Evolutionary conservation across 2,888 invertebrate species (phyloP).

Genomic region (Pimpla rufipes): DNA sequence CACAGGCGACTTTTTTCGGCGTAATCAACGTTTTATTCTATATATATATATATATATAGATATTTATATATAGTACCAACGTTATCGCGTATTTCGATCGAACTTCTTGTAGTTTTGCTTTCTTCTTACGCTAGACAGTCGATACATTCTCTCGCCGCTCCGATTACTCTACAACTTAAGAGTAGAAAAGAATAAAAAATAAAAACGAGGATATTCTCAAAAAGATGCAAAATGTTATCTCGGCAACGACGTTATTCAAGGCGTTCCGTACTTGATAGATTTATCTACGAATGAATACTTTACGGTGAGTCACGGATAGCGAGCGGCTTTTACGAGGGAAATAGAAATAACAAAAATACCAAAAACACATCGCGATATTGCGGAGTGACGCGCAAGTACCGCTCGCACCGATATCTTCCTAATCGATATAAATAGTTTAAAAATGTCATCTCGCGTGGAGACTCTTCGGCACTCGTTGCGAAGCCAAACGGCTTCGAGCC

Average conservation of each 20-base stretch:
- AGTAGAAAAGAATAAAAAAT: slow-evolving; percentile 39
- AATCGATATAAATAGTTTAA: slow-evolving; percentile 13
- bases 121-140: slow-evolving; percentile 16
- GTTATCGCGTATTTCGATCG: slow-evolving; percentile 15
- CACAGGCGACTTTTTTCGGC: slow-evolving; percentile 15
- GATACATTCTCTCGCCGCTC: slow-evolving; percentile 27
- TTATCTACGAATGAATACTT: slow-evolving; percentile 23
- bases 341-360: not conserved
- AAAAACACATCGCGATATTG: too few species aligned
- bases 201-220: slow-evolving; percentile 16
- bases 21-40: slow-evolving; percentile 53
- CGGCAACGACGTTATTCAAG: slow-evolving; percentile 7
- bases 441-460: slow-evolving; percentile 8
- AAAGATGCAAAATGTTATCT: slow-evolving; percentile 1
- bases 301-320: slow-evolving; percentile 1
- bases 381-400: slow-evolving; percentile 27
- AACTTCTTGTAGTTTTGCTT: slow-evolving; percentile 10
- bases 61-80: slow-evolving; percentile 10
- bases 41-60: not conserved
- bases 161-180: slow-evolving; percentile 25
- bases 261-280: too few species aligned
- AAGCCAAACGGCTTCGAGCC: slow-evolving; percentile 12
- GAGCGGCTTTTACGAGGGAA: not conserved
- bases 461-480: slow-evolving; percentile 13
- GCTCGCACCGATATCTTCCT: slow-evolving; percentile 18